Conservation (phyloP, 2,797 vertebrate species). For the Euphonia xanthogaster region DNA sequence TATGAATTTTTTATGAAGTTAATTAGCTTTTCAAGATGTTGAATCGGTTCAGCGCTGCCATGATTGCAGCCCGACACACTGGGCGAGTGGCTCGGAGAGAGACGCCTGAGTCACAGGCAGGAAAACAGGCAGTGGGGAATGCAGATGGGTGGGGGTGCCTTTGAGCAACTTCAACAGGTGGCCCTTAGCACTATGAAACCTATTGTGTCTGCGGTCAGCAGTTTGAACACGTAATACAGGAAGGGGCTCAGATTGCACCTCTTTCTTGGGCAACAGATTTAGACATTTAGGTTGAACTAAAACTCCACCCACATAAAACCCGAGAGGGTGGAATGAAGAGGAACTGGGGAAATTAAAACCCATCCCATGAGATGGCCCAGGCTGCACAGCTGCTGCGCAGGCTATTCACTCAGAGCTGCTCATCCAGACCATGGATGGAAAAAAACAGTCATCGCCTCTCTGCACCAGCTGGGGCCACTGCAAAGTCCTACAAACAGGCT, state of each 20-base stretch:
- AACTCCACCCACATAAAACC: conserved; percentile 38
- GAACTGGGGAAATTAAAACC: conserved; percentile 38
- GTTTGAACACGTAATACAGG: background rate
- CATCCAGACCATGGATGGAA: conserved; percentile 10
- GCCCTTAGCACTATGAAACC: conserved; percentile 18
- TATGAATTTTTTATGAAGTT: conserved; percentile 80
- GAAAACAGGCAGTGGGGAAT: conserved; percentile 15
- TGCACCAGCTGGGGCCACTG: conserved; percentile 30
- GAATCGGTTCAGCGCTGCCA: conserved; percentile 71
- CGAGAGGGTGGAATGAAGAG: conserved; percentile 7
- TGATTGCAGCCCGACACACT: conserved; percentile 67
- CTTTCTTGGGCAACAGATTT: conserved; percentile 59
- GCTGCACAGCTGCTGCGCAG: conserved; percentile 45
- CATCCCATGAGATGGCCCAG: background rate
- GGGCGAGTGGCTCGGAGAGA: conserved; percentile 25
- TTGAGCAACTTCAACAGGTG: conserved; percentile 48
- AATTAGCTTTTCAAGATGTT: conserved; percentile 82
- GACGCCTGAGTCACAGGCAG: conserved; percentile 20
- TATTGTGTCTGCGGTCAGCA: conserved; percentile 50
- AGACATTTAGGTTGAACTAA: conserved; percentile 30
- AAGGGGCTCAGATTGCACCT: conserved; percentile 47
- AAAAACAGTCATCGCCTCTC: background rate
- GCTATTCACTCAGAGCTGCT: conserved; percentile 7
- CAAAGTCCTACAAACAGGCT: background rate
- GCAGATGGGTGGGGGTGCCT: background rate